These are phyloP conservation scores for Arothron firmamentum DNA, from an alignment of 2,113 vertebrate species.

Conservation along the genomic window DNA sequence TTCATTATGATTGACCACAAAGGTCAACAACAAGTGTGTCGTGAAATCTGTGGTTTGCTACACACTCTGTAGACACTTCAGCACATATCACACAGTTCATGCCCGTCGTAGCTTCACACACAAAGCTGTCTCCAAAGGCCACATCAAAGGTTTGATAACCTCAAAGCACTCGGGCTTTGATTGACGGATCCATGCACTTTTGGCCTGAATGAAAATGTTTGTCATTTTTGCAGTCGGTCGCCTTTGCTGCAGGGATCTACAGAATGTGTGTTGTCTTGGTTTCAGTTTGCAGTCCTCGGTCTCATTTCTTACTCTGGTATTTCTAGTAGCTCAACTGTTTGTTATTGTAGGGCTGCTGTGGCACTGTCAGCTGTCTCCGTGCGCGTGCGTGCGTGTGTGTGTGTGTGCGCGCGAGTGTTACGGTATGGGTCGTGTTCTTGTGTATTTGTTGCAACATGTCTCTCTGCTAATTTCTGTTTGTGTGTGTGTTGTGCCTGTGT, in stretches of 20 bases:
- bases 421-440: conserved; percentile 31
- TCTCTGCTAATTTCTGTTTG: conserved; percentile 24
- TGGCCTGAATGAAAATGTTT: conserved; percentile 51
- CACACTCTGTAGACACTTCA: too few relatives aligned
- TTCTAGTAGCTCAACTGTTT: conserved; percentile 71
- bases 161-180: conserved; percentile 11
- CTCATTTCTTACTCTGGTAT: conserved; percentile 57
- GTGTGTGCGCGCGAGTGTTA: conserved; percentile 25
- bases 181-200: neutral
- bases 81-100: too few relatives aligned
- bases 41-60: too few relatives aligned
- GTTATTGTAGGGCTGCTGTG: conserved; percentile 61
- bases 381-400: conserved; percentile 28
- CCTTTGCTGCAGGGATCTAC: conserved; percentile 44
- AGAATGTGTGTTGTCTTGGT: conserved; percentile 48
- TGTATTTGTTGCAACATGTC: conserved; percentile 24
- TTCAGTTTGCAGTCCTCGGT: conserved; percentile 44
- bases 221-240: conserved; percentile 24
- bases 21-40: too few relatives aligned
- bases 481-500: conserved; percentile 31
- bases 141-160: neutral
- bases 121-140: too few relatives aligned
- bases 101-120: too few relatives aligned
- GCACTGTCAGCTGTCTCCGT: conserved; percentile 66
- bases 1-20: too few relatives aligned